phyloP scores from a whole-genome alignment of 2,113 vertebrate genomes.

The Syngnathus typhle region DNA sequence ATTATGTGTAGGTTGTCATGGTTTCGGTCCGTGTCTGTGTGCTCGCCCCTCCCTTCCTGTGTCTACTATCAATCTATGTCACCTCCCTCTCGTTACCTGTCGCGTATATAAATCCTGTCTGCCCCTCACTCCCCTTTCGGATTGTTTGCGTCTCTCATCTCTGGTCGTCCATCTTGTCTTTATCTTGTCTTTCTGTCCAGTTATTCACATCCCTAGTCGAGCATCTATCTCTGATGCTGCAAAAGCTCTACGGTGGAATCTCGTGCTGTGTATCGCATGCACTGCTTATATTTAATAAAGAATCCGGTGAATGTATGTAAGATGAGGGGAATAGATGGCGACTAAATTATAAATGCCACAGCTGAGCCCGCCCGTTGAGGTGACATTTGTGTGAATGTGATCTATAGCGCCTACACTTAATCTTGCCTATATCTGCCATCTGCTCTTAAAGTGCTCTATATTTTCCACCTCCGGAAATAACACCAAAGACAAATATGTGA shows the following conservation, averaged over 20 bases:
- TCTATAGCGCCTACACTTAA: not conserved
- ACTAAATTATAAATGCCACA: constrained; percentile 20
- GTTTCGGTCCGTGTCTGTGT: too few species aligned
- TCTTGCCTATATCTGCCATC: not conserved
- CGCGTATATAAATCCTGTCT: too few species aligned
- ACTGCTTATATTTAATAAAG: not conserved
- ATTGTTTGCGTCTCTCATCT: too few species aligned
- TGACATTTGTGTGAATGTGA: constrained; percentile 1
- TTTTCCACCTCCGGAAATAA: not conserved
- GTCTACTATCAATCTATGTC: too few species aligned
- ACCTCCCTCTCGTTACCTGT: too few species aligned
- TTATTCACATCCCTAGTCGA: too few species aligned
- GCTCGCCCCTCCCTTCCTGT: too few species aligned
- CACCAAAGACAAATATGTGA: not conserved
- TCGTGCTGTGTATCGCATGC: not conserved
- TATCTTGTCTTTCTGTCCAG: too few species aligned
- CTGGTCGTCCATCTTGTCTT: too few species aligned
- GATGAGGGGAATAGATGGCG: not conserved
- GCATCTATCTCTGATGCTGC: not conserved
- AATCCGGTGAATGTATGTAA: not conserved
- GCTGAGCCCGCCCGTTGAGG: constrained; percentile 9
- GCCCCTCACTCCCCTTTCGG: too few species aligned
- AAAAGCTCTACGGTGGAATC: not conserved
- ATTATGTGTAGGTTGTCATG: too few species aligned
- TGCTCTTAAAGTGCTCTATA: not conserved